phyloP scores from a whole-genome alignment of 2,888 invertebrate species.

The Julus scanicus region DNA sequence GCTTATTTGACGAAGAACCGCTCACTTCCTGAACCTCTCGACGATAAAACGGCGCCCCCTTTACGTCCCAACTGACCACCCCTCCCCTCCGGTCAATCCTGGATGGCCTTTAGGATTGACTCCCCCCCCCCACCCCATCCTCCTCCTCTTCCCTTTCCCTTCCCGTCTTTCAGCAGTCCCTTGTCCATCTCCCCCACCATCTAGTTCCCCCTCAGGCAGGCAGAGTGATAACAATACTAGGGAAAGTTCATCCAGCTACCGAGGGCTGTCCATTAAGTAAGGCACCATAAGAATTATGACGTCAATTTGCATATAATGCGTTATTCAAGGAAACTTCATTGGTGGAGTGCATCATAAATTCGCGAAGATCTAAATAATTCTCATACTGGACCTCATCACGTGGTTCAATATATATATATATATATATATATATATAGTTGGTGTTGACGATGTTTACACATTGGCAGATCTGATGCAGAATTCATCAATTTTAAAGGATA shows the following conservation, averaged over 20 bases:
- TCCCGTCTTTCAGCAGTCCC: slow-evolving; percentile 4
- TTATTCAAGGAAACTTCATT: too few relatives aligned
- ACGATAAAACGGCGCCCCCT: slow-evolving; percentile 39
- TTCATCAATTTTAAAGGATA: too few relatives aligned
- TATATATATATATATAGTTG: too few relatives aligned
- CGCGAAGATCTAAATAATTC: too few relatives aligned
- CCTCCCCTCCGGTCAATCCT: slow-evolving; percentile 38
- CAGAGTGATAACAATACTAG: slow-evolving; percentile 21
- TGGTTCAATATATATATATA: too few relatives aligned
- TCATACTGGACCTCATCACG: too few relatives aligned
- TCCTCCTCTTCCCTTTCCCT: neutral
- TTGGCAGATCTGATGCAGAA: too few relatives aligned
- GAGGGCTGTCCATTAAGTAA: neutral
- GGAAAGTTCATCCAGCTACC: neutral
- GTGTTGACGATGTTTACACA: too few relatives aligned
- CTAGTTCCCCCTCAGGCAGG: slow-evolving; percentile 25
- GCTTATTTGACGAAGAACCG: slow-evolving; percentile 45
- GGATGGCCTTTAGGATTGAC: slow-evolving; percentile 41
- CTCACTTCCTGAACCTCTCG: slow-evolving; percentile 51
- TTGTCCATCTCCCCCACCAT: slow-evolving; percentile 20
- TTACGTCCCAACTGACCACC: slow-evolving; percentile 42
- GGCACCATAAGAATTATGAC: neutral
- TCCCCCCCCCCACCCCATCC: neutral
- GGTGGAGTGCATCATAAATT: too few relatives aligned
- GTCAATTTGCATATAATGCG: neutral